Evolutionary conservation across 2,113 vertebrate species (phyloP).

Genomic region (Monopterus albus): DNA sequence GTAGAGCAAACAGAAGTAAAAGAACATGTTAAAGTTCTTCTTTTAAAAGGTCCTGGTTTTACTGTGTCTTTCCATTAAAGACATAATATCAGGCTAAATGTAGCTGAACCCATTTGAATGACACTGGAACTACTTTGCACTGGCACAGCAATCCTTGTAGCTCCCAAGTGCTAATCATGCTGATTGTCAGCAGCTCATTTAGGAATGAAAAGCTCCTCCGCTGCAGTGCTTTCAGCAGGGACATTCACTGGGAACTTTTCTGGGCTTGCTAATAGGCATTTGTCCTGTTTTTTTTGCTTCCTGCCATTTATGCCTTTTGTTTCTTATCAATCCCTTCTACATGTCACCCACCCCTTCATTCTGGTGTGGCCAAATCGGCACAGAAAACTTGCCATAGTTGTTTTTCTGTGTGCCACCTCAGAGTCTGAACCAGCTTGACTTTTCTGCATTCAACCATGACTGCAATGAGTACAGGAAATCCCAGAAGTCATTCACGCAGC

Average conservation of each 20-base stretch:
- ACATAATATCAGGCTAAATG: constrained; percentile 38
- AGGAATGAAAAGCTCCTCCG: constrained; percentile 67
- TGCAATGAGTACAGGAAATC: constrained; percentile 81
- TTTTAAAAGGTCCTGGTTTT: neutral
- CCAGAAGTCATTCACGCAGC: constrained; percentile 77
- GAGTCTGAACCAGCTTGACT: constrained; percentile 28
- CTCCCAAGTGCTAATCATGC: constrained; percentile 61
- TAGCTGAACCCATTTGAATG: constrained; percentile 54
- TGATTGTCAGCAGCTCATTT: constrained; percentile 70
- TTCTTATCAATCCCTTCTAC: constrained; percentile 40
- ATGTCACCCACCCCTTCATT: constrained; percentile 39
- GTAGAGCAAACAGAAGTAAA: neutral
- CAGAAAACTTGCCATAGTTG: constrained; percentile 18
- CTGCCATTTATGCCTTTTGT: constrained; percentile 63
- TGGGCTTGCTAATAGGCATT: constrained; percentile 69
- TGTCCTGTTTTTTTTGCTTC: constrained; percentile 69
- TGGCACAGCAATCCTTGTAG: constrained; percentile 33
- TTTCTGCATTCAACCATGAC: constrained; percentile 70
- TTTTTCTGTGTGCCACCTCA: constrained; percentile 32
- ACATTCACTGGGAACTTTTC: constrained; percentile 30
- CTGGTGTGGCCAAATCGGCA: constrained; percentile 28
- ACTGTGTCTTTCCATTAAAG: constrained; percentile 31
- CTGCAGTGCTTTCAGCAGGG: constrained; percentile 67
- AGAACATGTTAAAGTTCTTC: too few relatives aligned
- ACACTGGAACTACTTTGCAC: constrained; percentile 28